Evolutionary conservation across 2,113 vertebrate genomes (phyloP), one percentile per base, ranked within the genome.

Genomic region (Glaucidium brasilianum): DNA sequence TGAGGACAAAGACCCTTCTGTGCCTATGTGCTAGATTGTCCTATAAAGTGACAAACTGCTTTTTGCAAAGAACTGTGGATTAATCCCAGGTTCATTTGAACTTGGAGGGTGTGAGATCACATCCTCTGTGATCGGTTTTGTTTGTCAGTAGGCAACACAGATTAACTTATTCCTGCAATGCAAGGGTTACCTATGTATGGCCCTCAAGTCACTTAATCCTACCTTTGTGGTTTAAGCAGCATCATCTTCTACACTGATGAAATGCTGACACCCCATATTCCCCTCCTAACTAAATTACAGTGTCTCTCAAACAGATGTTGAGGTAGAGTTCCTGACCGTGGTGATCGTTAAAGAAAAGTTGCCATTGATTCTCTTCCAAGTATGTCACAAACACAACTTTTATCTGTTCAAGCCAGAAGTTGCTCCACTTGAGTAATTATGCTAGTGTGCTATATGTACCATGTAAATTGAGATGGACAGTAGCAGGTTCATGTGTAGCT

Each of bases 1-100:
- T 11, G 66, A 49, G 27, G 29, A 21, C 41, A 34, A 22, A 74
- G 50, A n/a, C 1, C 0, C 30, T 56, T 63, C 43, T 19, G 18
- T 18, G 55, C 30, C 50, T 17, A 0, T 3, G 27, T 25, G 32
- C 55, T 59, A 0, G 10, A 1, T 0, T 59, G 37, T 30, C 55
- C 47, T 49, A 3, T 9, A 15, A 67, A 55, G 85, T 9, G n/a
- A n/a, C 34, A 29, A 43, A 39, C 8, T 10, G 5, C 7, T 37
- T 56, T 74, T 45, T 37, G 43, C 27, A 26, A 34, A 75, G 21
- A 25, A n/a, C 39, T 37, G 41, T 27, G 63, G 39, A 20, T 45
- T 66, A 25, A 63, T 25, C 15, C 21, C 27, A 3, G 14, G 1
- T 81, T 72, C 81, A 30, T 63, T 80, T 76, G 50, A 76, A n/a